A percentile compares a stretch with the other conserved stretches of the same genome.
phyloP scores from a whole-genome alignment of 2,888 invertebrate species.

The Tiliacea aurago region DNA sequence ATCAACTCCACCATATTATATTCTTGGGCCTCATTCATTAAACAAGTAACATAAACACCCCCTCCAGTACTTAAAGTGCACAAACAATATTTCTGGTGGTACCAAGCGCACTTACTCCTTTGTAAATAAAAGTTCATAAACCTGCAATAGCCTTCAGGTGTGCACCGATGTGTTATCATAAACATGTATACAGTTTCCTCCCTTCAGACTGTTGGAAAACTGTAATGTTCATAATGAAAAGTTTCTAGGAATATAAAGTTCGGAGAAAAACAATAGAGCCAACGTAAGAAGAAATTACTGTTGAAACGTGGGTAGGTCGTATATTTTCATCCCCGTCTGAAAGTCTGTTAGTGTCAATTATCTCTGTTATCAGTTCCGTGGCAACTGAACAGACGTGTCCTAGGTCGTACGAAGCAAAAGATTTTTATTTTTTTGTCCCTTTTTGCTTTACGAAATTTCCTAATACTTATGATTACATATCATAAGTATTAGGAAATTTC shows the following conservation, averaged over 20 bases:
- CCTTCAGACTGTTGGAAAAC: conserved; percentile 1
- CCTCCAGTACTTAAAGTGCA: conserved; percentile 5
- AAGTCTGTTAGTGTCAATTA: conserved; percentile 15
- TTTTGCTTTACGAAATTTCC: too few relatives aligned
- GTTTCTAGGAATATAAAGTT: conserved; percentile 28
- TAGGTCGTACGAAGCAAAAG: not conserved
- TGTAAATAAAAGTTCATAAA: conserved; percentile 34
- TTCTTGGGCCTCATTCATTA: too few relatives aligned
- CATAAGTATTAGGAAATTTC: too few relatives aligned
- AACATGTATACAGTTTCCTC: conserved; percentile 4
- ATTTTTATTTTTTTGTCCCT: not conserved
- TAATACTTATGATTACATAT: too few relatives aligned
- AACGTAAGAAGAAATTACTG: conserved; percentile 27
- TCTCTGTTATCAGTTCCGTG: not conserved
- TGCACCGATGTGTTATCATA: conserved; percentile 19
- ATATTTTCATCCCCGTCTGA: conserved; percentile 22
- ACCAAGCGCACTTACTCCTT: conserved; percentile 3
- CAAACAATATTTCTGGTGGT: not conserved
- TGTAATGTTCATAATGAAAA: conserved; percentile 32
- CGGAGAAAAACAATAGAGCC: conserved; percentile 20
- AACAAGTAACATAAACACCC: not conserved
- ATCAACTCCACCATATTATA: too few relatives aligned
- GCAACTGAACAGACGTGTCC: not conserved
- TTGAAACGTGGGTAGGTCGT: conserved; percentile 31
- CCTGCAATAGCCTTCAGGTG: conserved; percentile 12